Conservation (phyloP, 2,888 invertebrate species). For the Ochropleura plecta region DNA sequence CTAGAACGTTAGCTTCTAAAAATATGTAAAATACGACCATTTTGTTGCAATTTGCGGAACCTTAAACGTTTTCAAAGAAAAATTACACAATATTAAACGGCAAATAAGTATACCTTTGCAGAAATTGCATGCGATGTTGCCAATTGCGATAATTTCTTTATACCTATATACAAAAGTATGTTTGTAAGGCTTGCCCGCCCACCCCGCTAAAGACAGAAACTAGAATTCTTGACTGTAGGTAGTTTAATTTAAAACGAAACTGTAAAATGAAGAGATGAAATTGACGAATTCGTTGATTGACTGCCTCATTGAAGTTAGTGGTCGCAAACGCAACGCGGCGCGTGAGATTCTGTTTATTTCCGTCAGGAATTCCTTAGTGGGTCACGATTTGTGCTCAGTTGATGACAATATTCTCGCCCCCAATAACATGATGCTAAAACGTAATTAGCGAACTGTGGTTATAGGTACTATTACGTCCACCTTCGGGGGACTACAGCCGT, state of each 20-base stretch:
- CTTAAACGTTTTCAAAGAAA: slow-evolving; percentile 22
- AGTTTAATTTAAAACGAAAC: background rate
- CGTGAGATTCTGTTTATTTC: no score
- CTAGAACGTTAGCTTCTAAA: background rate
- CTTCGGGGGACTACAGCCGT: no score
- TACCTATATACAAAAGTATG: background rate
- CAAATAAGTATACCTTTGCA: slow-evolving; percentile 19
- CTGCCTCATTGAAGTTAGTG: no score
- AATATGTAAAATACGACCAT: background rate
- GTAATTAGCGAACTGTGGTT: no score
- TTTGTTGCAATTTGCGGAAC: background rate
- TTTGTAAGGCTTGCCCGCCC: background rate
- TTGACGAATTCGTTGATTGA: background rate
- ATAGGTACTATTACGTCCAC: no score
- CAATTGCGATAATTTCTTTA: slow-evolving; percentile 18
- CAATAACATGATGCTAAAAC: no score
- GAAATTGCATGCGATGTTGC: slow-evolving; percentile 28
- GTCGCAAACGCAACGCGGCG: no score
- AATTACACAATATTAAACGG: slow-evolving; percentile 26
- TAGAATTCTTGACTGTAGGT: background rate
- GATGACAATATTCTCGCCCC: no score
- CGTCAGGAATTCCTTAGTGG: no score
- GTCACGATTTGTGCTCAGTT: no score
- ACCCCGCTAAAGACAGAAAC: background rate
- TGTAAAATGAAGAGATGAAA: background rate